Evolutionary conservation across 2,888 invertebrate genomes (phyloP), one percentile per base, ranked within the genome.

Genomic region (Eledone cirrhosa): DNA sequence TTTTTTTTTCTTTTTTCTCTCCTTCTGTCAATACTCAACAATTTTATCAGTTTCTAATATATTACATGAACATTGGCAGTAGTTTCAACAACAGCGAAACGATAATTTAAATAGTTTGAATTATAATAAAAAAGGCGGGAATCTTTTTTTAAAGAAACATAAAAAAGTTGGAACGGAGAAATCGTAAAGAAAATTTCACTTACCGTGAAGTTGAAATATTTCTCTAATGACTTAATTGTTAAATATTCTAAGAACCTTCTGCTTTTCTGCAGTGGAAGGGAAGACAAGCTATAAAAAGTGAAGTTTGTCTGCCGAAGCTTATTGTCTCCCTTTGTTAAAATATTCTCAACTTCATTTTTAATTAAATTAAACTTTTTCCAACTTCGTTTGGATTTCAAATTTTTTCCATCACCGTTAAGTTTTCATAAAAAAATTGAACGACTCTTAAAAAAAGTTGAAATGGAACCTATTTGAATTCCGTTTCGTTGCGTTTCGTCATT

Each of bases 231-330:
- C 72, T 72, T 72, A 72, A 72, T 72, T 72, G 72, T 41, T 41
- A 72, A 72, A 72, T 72, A 72, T 72, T 67, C 24, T 27, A 72
- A 33, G 31, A 31, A 41, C 41, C 41, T 41, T 72, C 72, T 41
- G 33, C 41, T 72, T 63, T 72, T 72, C 72, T 72, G 72, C 31
- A 31, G 41, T 41, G 33, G 72, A 72, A 72, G 72, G 72, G 41
- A 69, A 72, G 72, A 72, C 72, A 72, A 72, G 41, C 72, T 41
- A 72, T 41, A 72, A 72, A 72, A 72, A 72, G 72, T 72, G 72
- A 72, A 72, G 72, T 72, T 72, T 72, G n/a, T 72, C 41, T 41
- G 14, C 72, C n/a, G 72, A 72, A 41, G 33, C 29, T 31, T 31
- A 72, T 72, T 72, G n/a, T 24, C 72, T 72, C 72, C 72, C 72